Percentiles rank a stretch among this genome's conserved stretches.
Evolutionary conservation across 1,140 invertebrate genomes (phyloP).

Genomic region (Drosophila repleta): DNA sequence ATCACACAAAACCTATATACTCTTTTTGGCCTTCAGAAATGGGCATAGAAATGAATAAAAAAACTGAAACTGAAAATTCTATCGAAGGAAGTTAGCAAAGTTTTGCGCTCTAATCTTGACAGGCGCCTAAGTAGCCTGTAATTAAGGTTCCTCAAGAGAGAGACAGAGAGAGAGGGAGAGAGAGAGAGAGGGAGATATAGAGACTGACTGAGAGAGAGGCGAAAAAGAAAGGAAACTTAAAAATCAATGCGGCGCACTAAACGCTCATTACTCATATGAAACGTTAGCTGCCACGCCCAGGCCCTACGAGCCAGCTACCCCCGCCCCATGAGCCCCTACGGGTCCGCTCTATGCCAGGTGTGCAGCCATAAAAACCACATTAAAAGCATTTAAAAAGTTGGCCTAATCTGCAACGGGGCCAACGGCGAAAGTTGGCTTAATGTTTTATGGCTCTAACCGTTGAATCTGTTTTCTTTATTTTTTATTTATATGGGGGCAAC

Average conservation of each 20-base stretch:
- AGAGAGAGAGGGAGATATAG: not conserved
- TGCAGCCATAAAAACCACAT: slow-evolving; percentile 68
- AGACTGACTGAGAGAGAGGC: not conserved
- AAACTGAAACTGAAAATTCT: slow-evolving; percentile 20
- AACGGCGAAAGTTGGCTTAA: slow-evolving; percentile 64
- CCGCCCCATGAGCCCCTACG: too few species aligned
- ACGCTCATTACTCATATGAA: slow-evolving; percentile 78
- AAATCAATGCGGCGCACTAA: slow-evolving; percentile 72
- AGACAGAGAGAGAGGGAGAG: not conserved
- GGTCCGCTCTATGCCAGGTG: slow-evolving; percentile 14
- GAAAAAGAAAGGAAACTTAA: slow-evolving; percentile 39
- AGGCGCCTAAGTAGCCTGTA: slow-evolving; percentile 63
- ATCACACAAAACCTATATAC: too few species aligned
- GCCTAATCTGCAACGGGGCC: slow-evolving; percentile 60
- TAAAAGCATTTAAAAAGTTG: slow-evolving; percentile 81
- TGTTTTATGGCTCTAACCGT: slow-evolving; percentile 68
- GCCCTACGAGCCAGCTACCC: not conserved
- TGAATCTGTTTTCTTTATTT: slow-evolving; percentile 30
- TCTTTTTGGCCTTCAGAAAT: too few species aligned
- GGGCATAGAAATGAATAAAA: slow-evolving; percentile 5
- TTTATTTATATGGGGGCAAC: slow-evolving; percentile 51
- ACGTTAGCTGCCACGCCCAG: slow-evolving; percentile 3
- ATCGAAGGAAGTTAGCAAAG: slow-evolving; percentile 58
- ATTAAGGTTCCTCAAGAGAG: slow-evolving; percentile 52
- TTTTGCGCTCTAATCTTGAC: slow-evolving; percentile 74